Conservation (phyloP, 2,113 vertebrate genomes). For the Mustela nigripes region DNA sequence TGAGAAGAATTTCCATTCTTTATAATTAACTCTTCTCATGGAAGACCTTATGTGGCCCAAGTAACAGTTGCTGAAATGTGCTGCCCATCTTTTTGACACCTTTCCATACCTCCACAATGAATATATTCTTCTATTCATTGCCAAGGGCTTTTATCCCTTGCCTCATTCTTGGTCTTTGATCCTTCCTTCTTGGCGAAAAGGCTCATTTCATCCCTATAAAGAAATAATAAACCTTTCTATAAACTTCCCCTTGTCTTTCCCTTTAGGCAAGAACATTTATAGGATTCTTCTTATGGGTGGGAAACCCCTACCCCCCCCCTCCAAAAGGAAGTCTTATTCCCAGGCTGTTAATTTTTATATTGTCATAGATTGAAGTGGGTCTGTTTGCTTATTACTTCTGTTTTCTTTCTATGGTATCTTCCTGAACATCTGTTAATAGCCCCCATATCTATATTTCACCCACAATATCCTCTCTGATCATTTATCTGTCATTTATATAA, state of each 20-base stretch:
- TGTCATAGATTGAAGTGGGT: background rate
- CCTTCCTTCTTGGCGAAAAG: background rate
- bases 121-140: background rate
- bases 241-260: background rate
- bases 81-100: background rate
- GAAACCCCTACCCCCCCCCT: no score
- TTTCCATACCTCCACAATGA: background rate
- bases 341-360: conserved; percentile 22
- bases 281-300: background rate
- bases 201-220: conserved; percentile 10
- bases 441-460: conserved; percentile 20
- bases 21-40: background rate
- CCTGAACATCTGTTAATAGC: conserved; percentile 6
- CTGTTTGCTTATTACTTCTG: conserved; percentile 2
- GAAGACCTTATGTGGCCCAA: background rate
- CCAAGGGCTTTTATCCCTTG: background rate
- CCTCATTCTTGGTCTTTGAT: background rate
- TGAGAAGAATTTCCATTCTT: background rate
- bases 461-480: conserved; percentile 18
- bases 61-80: background rate
- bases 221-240: background rate
- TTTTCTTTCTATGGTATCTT: background rate
- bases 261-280: background rate
- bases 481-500: background rate
- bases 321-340: background rate